phyloP scores from a whole-genome alignment of 2,797 vertebrate species.

The Bovichtus diacanthus region DNA sequence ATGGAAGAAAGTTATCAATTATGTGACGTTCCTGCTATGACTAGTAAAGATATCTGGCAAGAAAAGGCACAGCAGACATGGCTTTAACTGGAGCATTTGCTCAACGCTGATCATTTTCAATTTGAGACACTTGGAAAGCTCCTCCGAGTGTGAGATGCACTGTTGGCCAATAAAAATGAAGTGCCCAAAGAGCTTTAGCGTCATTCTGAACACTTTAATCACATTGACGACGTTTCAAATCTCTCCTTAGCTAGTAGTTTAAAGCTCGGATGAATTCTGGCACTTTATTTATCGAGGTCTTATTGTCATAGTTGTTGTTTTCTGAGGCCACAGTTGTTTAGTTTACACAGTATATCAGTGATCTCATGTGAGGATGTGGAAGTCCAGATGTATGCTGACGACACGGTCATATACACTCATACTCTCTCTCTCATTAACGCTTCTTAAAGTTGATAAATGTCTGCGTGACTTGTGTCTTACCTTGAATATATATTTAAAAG shows the following conservation, averaged over 20 bases:
- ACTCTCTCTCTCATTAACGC: too few species aligned
- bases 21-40: background rate
- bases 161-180: background rate
- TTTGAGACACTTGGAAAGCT: background rate
- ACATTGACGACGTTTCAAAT: background rate
- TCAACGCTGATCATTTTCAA: background rate
- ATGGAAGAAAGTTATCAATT: background rate
- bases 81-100: background rate
- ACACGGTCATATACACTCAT: too few species aligned
- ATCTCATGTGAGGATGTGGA: too few species aligned
- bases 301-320: background rate
- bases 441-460: too few species aligned
- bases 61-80: background rate
- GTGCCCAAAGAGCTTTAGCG: too few species aligned
- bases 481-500: too few species aligned
- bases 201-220: background rate
- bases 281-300: background rate
- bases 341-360: too few species aligned
- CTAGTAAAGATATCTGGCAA: background rate
- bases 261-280: background rate
- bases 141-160: background rate
- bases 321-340: too few species aligned
- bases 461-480: too few species aligned
- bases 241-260: too few species aligned
- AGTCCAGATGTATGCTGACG: too few species aligned